These are phyloP conservation scores for Sclerodermus sp. DNA, from an alignment of 2,888 invertebrate species.

Conservation along the genomic window DNA sequence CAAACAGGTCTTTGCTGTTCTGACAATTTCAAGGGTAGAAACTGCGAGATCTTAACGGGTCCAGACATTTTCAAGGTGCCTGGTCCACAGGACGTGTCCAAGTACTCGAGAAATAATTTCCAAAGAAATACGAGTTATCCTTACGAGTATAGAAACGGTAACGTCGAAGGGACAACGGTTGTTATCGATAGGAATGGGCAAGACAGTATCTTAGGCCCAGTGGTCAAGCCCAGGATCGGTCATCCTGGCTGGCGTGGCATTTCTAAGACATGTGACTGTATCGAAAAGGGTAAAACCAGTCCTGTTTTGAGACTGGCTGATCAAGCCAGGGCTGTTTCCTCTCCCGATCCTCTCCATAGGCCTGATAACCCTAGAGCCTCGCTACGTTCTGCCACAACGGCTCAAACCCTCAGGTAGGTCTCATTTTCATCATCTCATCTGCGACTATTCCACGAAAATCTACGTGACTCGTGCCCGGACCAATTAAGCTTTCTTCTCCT, in stretches of 20 bases:
- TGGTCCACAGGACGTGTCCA: slow-evolving; percentile 24
- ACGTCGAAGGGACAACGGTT: slow-evolving; percentile 2
- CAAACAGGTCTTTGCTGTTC: too few relatives aligned
- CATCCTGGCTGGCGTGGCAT: slow-evolving; percentile 44
- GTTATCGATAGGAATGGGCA: slow-evolving; percentile 7
- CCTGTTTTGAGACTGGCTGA: slow-evolving; percentile 49
- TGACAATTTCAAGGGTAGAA: too few relatives aligned
- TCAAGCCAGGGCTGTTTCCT: slow-evolving; percentile 57
- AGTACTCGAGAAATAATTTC: not conserved
- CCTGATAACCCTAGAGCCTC: slow-evolving; percentile 53
- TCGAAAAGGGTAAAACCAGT: slow-evolving; percentile 48
- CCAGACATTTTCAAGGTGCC: slow-evolving; percentile 38
- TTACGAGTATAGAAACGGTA: not conserved
- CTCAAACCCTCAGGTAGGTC: slow-evolving; percentile 55
- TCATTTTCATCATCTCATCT: slow-evolving; percentile 9
- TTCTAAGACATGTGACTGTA: slow-evolving; percentile 53
- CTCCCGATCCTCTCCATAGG: slow-evolving; percentile 58
- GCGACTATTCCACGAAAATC: too few relatives aligned
- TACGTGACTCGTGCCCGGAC: too few relatives aligned
- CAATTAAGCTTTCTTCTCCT: too few relatives aligned
- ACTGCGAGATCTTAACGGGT: not conserved
- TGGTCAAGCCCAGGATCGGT: slow-evolving; percentile 39
- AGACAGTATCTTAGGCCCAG: slow-evolving; percentile 10
- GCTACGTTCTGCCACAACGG: slow-evolving; percentile 49
- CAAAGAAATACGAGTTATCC: not conserved